These are phyloP conservation scores for Cerceris ruficornis DNA, from an alignment of 2,888 invertebrate species.

Conservation along the genomic window DNA sequence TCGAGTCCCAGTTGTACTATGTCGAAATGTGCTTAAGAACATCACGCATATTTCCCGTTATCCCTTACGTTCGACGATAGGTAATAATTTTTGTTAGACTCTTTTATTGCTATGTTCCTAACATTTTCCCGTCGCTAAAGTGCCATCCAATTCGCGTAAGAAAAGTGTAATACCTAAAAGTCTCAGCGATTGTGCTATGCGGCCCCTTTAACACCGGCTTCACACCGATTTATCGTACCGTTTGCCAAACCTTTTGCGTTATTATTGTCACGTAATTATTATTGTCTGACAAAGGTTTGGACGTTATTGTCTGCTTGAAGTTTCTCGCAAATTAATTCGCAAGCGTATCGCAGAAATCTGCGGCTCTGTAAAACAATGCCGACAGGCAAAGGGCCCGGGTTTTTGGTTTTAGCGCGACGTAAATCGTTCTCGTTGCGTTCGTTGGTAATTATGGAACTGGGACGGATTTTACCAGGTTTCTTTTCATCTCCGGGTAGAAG, in stretches of 20 bases:
- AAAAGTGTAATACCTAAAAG: slow-evolving; percentile 69
- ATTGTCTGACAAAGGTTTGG: slow-evolving; percentile 50
- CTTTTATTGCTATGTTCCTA: slow-evolving; percentile 66
- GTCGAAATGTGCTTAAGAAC: slow-evolving; percentile 36
- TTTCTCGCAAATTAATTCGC: neutral
- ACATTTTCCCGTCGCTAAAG: slow-evolving; percentile 20
- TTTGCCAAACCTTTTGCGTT: slow-evolving; percentile 25
- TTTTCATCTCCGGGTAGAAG: too few species aligned
- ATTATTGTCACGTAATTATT: slow-evolving; percentile 47
- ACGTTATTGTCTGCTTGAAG: slow-evolving; percentile 42
- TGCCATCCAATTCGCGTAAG: slow-evolving; percentile 11
- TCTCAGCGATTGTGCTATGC: slow-evolving; percentile 72
- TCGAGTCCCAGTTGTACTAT: slow-evolving; percentile 54
- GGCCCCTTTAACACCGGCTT: neutral
- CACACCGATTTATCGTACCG: neutral
- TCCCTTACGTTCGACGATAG: slow-evolving; percentile 19
- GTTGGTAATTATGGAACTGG: too few species aligned
- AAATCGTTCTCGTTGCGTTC: too few species aligned
- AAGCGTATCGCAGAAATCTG: neutral
- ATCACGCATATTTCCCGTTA: slow-evolving; percentile 15
- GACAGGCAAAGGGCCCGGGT: too few species aligned
- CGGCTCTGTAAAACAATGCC: neutral
- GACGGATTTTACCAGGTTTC: too few species aligned
- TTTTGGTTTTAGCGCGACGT: too few species aligned
- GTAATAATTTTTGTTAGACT: slow-evolving; percentile 28